Conservation (phyloP, 2,888 invertebrate species). For the Drosophila longiperda region DNA sequence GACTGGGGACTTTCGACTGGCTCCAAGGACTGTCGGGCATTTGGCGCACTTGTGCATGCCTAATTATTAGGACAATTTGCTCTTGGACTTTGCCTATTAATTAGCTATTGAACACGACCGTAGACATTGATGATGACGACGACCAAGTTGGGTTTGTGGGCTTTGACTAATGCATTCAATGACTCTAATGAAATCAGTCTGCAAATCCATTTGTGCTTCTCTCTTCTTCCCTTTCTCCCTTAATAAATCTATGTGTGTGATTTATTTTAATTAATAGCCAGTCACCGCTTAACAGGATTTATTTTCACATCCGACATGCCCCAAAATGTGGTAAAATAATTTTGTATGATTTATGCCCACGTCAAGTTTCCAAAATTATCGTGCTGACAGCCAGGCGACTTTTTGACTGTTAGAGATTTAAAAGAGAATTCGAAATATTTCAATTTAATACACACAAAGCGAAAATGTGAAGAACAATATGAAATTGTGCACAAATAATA, state of each 20-base stretch:
- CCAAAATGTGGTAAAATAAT: slow-evolving; percentile 22
- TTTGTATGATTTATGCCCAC: slow-evolving; percentile 58
- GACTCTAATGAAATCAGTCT: slow-evolving; percentile 77
- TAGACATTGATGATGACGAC: slow-evolving; percentile 37
- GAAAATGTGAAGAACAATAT: background rate
- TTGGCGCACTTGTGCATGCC: slow-evolving; percentile 76
- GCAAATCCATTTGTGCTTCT: slow-evolving; percentile 16
- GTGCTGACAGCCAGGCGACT: background rate
- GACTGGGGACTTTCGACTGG: no score
- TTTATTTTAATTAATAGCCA: slow-evolving; percentile 72
- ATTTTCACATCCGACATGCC: slow-evolving; percentile 31
- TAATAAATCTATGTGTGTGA: background rate
- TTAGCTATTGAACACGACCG: slow-evolving; percentile 65
- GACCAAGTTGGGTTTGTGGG: slow-evolving; percentile 59
- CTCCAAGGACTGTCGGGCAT: slow-evolving; percentile 24
- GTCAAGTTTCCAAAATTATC: slow-evolving; percentile 21
- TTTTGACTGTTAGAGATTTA: background rate
- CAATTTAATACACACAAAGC: background rate
- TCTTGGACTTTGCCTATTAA: slow-evolving; percentile 79
- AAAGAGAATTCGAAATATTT: background rate
- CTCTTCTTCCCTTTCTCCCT: background rate
- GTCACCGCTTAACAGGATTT: slow-evolving; percentile 58
- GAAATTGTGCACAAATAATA: background rate
- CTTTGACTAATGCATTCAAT: slow-evolving; percentile 74
- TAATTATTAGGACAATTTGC: slow-evolving; percentile 79